Base-by-base conservation (phyloP, 2,797 vertebrate species). In the Graptemys geographica region DNA sequence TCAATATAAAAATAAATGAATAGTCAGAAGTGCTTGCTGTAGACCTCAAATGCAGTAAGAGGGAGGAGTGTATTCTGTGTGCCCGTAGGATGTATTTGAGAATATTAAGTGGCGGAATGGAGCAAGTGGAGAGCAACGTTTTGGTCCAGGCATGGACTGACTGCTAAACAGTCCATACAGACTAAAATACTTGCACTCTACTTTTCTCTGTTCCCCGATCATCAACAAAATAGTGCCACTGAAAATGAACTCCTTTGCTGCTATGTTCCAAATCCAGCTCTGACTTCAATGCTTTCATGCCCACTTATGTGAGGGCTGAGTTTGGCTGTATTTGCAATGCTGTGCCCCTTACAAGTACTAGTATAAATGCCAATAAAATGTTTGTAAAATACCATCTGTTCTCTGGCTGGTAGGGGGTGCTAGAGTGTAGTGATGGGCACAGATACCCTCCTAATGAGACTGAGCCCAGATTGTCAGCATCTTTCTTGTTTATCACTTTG, bases 131-230 rank as follows among this genome's bases (percentile, higher is more conserved):
- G 83, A 5, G 4, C 6, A 2, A 6, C 76, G 4, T 83, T 44
- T 7, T 21, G 44, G 84, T 1, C 44, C 31, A 3, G 1, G 0
- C 23, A 44, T 1, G 47, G 81, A n/a, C 31, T 47, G 57, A 16
- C 8, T n/a, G 9, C 52, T 79, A 1, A 0, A 12, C 2, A 1
- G 1, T 59, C 51, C 0, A 5, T 72, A 90, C 44, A 59, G 16
- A 44, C 51, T 72, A 52, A 93, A 80, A 79, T 69, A 55, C 76
- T 86, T 92, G 79, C 84, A 79, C 15, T 41, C 76, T 55, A 79
- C 72, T 49, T 2, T 69, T 28, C 90, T 37, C 57, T 90, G 1
- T 0, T 4, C 19, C 18, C 18, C 1, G 27, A 27, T 2, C 33
- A 1, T 1, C 1, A 9, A 5, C 8, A 25, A 0, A 16, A 3